Base-by-base conservation (phyloP, 2,888 invertebrate genomes). In the Morpho deidamia region DNA sequence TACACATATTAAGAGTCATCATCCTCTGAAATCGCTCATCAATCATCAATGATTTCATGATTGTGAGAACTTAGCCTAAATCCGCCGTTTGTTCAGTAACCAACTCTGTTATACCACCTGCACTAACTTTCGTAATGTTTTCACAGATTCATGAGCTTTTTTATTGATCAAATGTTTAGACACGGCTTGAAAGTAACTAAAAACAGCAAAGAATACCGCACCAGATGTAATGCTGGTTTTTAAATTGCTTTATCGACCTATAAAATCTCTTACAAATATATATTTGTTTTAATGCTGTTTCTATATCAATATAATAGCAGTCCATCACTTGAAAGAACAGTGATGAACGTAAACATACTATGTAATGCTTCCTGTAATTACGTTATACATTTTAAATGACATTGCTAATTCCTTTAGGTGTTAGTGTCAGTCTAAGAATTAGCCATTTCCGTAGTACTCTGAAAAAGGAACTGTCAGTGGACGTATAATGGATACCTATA, bases 31-130 rank as follows among this genome's bases (percentile, higher is more conserved):
- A 48, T 41, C 42, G 44, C 33, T 34, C 33, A 23, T 23, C 23
- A 23, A 23, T 23, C n/a, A 23, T 23, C n/a, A 14, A 32, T 53
- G 41, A 38, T 41, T 23, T 38, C 8, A 35, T 43, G 12, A 43
- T n/a, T 37, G 37, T 39, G 44, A 23, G 44, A 32, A 34, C 48
- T 48, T 23, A 14, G 49, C 49, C 42, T 49, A 82, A 83, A 81
- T 76, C 70, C 72, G 69, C 64, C 72, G 77, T 81, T 81, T 78
- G 76, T 80, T 77, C 76, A 72, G 72, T 75, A 71, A 70, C 69
- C 69, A 59, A 66, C 63, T 69, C 68, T 70, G 69, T 71, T 71
- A 67, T 69, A 65, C 62, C 68, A 69, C 68, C 67, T 68, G 69
- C 64, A 64, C 52, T 60, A 59, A 48, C 49, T 53, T 56, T 49